These are phyloP conservation scores for Oceanodroma tethys DNA, from an alignment of 2,113 vertebrate genomes.

Conservation along the genomic window DNA sequence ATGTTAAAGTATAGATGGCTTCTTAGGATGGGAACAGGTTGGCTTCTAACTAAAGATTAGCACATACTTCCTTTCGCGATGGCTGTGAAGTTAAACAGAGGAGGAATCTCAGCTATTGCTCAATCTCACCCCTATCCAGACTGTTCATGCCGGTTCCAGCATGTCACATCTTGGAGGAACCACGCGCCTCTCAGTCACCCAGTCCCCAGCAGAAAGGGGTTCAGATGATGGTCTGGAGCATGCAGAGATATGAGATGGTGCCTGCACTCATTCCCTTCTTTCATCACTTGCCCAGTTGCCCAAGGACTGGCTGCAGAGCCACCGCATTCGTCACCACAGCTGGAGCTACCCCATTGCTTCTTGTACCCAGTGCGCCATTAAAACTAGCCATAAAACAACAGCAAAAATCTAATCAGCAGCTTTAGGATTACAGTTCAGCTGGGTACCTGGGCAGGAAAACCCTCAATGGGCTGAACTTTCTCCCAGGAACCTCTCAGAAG, in stretches of 20 bases:
- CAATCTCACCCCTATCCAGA: not conserved
- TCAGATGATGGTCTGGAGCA: not conserved
- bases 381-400: not conserved
- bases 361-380: not conserved
- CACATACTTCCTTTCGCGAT: not conserved
- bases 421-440: not conserved
- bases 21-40: not conserved
- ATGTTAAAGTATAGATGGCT: not conserved
- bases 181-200: not conserved
- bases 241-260: not conserved
- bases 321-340: not conserved
- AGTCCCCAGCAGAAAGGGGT: accelerated
- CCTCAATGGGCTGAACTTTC: not conserved
- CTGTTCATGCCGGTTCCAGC: not conserved
- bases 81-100: not conserved
- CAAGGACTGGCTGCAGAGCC: not conserved
- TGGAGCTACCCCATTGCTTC: not conserved
- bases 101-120: not conserved
- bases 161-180: not conserved
- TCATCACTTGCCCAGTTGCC: not conserved
- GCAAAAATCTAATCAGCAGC: not conserved
- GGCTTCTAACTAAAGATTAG: not conserved
- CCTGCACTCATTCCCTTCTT: not conserved
- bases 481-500: not conserved
- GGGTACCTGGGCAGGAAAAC: not conserved